These are phyloP conservation scores for Columbina picui DNA, from an alignment of 2,113 vertebrate species.

Conservation along the genomic window DNA sequence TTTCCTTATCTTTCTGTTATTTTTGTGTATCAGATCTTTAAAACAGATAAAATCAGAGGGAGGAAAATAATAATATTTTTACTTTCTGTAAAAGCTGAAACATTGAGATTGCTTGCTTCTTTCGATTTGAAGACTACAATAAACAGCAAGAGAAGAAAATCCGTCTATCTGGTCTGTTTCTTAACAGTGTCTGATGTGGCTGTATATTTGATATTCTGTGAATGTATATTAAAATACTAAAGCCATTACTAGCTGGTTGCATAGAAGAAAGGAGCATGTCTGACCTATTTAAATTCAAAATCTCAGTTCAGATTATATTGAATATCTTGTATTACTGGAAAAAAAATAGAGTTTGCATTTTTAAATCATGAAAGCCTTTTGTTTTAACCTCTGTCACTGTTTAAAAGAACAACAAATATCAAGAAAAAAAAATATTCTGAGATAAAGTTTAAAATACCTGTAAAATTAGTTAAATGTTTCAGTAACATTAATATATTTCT, in stretches of 20 bases:
- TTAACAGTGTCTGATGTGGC: neutral
- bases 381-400: fast-evolving
- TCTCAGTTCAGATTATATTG: neutral
- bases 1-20: neutral
- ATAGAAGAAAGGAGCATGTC: neutral
- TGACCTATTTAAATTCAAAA: neutral
- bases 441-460: neutral
- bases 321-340: neutral
- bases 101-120: neutral
- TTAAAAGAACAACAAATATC: neutral
- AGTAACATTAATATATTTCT: neutral
- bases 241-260: fast-evolving
- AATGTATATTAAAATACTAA: neutral
- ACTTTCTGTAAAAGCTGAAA: neutral
- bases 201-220: neutral
- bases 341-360: neutral
- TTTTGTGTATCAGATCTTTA: neutral
- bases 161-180: neutral
- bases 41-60: neutral
- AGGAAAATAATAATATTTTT: neutral
- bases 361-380: neutral
- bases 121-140: neutral
- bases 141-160: neutral
- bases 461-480: neutral
- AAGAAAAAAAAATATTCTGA: neutral